These are phyloP conservation scores for Hoplodrina ambigua DNA, from an alignment of 2,888 invertebrate genomes.

Conservation along the genomic window DNA sequence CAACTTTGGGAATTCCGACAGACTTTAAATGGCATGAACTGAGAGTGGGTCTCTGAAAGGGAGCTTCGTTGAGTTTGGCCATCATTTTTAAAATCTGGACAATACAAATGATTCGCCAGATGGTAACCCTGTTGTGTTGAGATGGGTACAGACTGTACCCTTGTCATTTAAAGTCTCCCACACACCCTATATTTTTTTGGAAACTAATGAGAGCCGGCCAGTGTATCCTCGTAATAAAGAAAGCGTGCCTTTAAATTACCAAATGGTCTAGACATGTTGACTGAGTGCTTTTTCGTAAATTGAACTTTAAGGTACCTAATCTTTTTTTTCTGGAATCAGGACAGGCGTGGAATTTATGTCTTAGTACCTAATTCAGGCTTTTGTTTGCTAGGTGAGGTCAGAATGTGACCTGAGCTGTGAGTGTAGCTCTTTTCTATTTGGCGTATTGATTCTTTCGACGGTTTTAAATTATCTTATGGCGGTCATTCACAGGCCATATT, in stretches of 20 bases:
- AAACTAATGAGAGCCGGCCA: conserved; percentile 60
- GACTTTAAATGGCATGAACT: conserved; percentile 19
- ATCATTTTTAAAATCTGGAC: conserved; percentile 50
- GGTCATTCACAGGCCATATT: too few relatives aligned
- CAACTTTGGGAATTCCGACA: conserved; percentile 6
- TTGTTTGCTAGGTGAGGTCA: conserved; percentile 6
- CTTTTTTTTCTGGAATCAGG: conserved; percentile 22
- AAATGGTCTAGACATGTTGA: conserved; percentile 54
- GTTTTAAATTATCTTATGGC: neutral
- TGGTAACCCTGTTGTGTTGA: conserved; percentile 58
- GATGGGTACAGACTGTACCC: conserved; percentile 61
- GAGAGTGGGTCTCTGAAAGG: conserved; percentile 16
- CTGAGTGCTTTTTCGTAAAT: conserved; percentile 51
- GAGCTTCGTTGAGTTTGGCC: conserved; percentile 3
- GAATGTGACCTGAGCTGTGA: neutral
- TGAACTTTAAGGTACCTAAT: conserved; percentile 38
- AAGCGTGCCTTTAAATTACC: conserved; percentile 52
- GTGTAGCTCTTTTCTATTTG: conserved; percentile 24
- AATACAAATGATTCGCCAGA: conserved; percentile 44
- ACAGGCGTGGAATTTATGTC: conserved; percentile 40
- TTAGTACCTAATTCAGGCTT: conserved; percentile 24
- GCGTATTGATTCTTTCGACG: neutral
- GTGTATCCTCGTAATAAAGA: conserved; percentile 55
- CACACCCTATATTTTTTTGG: conserved; percentile 57
- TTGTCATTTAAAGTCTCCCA: conserved; percentile 61